Evolutionary conservation across 2,113 vertebrate genomes (phyloP), one percentile per base, ranked within the genome.

Genomic region (Chamaea fasciata): DNA sequence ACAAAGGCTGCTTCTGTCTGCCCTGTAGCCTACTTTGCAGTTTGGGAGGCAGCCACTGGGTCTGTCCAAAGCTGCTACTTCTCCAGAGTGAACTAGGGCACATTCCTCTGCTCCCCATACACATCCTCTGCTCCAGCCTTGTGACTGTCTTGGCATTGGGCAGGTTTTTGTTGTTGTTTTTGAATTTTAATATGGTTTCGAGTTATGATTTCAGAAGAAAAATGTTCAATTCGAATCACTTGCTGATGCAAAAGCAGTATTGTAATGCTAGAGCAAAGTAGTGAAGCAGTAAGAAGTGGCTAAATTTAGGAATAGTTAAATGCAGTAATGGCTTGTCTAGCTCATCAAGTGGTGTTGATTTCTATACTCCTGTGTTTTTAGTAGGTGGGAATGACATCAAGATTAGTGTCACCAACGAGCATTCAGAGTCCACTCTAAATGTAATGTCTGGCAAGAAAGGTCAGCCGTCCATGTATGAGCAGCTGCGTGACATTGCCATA

Each of bases 401-500:
- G 87, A 99, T 99, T 68, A 99, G 98, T 27, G 98, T 99, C 33
- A 99, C 99, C 75, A 99, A 98, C 0, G 99, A 99, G 90, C 98
- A 99, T 87, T 98, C 99, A 0, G 99, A 99, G 96, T 98, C 99
- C 7, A 99, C 99, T 13, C 95, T 99, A 79, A 99, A 97, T n/a
- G 86, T 99, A 8, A 97, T 98, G 94, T 96, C 98, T 2, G 98
- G 98, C 92, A 99, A 97, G 97, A 99, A 98, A 96, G 98, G 98
- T 94, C 99, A 99, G 73, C 98, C 99, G 0, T 99, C 99, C 53
- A 99, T 99, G 99, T 99, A 99, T 0, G 99, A 99, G 94, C 99
- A 99, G 96, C 99, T 99, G 42, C 97, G 99, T 79, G 99, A 99
- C 96, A 98, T 99, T 50, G 99, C 99, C 87, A 99, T 99, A 7